Percentiles rank a stretch among this genome's conserved stretches.
Conservation (phyloP, 1,140 invertebrate genomes). For the Episyrphus balteatus region DNA sequence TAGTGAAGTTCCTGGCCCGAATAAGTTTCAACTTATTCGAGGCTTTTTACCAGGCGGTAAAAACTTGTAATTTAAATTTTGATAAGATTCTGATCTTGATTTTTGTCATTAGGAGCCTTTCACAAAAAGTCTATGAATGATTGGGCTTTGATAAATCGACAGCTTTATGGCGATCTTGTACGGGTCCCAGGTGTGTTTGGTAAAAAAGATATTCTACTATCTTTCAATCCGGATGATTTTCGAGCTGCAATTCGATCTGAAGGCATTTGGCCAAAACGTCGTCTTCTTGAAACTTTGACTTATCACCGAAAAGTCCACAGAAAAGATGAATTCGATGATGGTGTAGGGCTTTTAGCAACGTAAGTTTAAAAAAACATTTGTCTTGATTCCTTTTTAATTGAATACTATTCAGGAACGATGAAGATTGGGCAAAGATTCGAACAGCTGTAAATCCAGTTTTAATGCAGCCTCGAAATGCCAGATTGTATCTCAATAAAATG, state of each 20-base stretch:
- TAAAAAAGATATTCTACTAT: slow-evolving; percentile 20
- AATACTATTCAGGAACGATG: slow-evolving; percentile 15
- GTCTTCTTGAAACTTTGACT: slow-evolving; percentile 16
- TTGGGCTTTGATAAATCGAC: slow-evolving; percentile 17
- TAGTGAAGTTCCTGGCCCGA: slow-evolving; percentile 20
- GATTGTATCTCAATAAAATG: slow-evolving; percentile 21
- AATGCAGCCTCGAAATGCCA: slow-evolving; percentile 26
- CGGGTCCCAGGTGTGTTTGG: slow-evolving; percentile 18
- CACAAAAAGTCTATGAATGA: slow-evolving; percentile 11
- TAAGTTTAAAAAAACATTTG: slow-evolving; percentile 5
- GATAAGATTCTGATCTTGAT: background rate
- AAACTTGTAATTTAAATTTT: background rate
- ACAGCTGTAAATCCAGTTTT: slow-evolving; percentile 27
- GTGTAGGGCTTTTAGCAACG: slow-evolving; percentile 20
- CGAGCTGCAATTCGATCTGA: slow-evolving; percentile 22
- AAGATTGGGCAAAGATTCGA: slow-evolving; percentile 23
- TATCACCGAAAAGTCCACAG: slow-evolving; percentile 22
- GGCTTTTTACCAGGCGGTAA: slow-evolving; percentile 26
- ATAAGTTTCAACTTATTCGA: slow-evolving; percentile 15
- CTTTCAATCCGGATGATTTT: slow-evolving; percentile 26
- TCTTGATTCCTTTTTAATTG: background rate
- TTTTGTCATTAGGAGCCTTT: slow-evolving; percentile 19
- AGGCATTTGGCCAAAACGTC: slow-evolving; percentile 23
- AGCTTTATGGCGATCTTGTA: slow-evolving; percentile 20
- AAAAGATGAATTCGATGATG: slow-evolving; percentile 19